Evolutionary conservation across 2,888 invertebrate species (phyloP).

Genomic region (Ischnus inquisitorius): DNA sequence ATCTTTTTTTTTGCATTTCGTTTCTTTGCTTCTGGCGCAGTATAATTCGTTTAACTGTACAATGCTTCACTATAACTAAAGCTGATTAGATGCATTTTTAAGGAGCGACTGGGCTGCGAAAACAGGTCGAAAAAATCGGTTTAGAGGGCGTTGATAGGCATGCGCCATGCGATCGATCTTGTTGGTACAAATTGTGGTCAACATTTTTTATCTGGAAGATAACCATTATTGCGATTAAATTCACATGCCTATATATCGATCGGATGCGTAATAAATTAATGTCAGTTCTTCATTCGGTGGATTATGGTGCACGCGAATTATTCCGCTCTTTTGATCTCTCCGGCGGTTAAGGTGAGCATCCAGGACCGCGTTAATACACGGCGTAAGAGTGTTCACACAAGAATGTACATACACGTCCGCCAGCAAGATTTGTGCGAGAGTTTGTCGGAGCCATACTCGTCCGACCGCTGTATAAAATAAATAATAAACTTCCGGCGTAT

Average conservation of each 20-base stretch:
- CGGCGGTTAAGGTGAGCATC: neutral
- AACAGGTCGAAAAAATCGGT: too few species aligned
- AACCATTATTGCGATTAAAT: too few species aligned
- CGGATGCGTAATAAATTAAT: neutral
- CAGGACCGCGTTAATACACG: neutral
- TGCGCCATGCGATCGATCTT: too few species aligned
- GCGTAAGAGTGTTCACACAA: neutral
- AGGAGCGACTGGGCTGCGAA: too few species aligned
- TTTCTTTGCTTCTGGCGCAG: neutral
- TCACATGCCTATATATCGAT: too few species aligned
- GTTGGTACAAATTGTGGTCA: too few species aligned
- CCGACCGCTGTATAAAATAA: conserved; percentile 33
- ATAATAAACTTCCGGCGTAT: conserved; percentile 69
- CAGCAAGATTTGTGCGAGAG: neutral
- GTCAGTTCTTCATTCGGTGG: neutral
- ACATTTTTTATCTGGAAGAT: too few species aligned
- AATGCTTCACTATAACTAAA: too few species aligned
- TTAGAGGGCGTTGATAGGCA: too few species aligned
- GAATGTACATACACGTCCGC: neutral
- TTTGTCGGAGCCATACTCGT: neutral
- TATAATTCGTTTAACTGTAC: too few species aligned
- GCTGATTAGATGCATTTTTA: too few species aligned
- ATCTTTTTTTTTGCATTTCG: neutral
- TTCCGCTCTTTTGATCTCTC: neutral
- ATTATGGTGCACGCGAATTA: neutral